phyloP scores from a whole-genome alignment of 1,140 invertebrate genomes.

The Rhagoletis pomonella region DNA sequence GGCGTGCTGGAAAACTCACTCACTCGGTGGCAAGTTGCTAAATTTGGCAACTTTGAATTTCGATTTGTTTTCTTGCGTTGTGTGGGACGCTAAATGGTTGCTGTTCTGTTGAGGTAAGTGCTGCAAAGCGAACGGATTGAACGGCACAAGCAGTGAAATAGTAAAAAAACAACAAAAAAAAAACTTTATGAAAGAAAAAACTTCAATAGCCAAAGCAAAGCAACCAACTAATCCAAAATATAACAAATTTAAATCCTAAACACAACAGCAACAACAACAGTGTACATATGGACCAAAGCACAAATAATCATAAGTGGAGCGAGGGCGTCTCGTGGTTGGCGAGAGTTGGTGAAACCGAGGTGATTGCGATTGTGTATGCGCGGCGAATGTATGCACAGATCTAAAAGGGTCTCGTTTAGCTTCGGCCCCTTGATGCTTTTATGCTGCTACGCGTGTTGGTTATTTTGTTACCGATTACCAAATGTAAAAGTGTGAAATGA shows the following conservation, averaged over 20 bases:
- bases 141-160: not conserved
- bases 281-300: not conserved
- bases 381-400: not conserved
- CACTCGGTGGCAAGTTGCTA: conserved; percentile 12
- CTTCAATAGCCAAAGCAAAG: conserved; percentile 3
- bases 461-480: not conserved
- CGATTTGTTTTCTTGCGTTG: not conserved
- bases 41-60: conserved; percentile 19
- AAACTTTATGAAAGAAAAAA: not conserved
- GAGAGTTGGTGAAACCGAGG: not conserved
- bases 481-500: conserved; percentile 12
- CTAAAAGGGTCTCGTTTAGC: not conserved
- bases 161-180: not conserved
- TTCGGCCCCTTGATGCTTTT: not conserved
- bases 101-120: conserved; percentile 43
- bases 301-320: conserved; percentile 24
- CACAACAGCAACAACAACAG: not conserved
- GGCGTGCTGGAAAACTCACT: not conserved
- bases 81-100: conserved; percentile 30
- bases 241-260: conserved; percentile 32
- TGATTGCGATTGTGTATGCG: not conserved
- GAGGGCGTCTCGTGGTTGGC: conserved; percentile 30
- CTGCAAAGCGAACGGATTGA: not conserved
- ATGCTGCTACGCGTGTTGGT: not conserved
- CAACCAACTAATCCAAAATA: conserved; percentile 16